These are phyloP conservation scores for Phylloscopus trochiloides DNA, from an alignment of 2,113 vertebrate genomes.

Conservation along the genomic window DNA sequence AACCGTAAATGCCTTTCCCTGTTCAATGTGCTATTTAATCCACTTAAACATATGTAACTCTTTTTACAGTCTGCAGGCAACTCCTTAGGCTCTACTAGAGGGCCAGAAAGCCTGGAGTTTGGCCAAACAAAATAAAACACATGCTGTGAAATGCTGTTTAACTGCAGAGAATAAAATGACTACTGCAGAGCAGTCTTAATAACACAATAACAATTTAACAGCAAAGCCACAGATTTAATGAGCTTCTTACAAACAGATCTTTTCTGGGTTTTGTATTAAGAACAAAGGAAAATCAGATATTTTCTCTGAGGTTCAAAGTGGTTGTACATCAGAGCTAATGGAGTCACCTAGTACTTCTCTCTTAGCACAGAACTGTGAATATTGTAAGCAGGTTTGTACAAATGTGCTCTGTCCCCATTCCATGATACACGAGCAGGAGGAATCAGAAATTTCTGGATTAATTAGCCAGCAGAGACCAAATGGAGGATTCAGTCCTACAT, in stretches of 20 bases:
- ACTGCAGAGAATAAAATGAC: background rate
- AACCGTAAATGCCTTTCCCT: background rate
- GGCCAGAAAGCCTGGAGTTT: background rate
- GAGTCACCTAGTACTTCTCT: background rate
- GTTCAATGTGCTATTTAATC: background rate
- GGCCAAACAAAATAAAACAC: constrained; percentile 5
- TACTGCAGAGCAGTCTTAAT: background rate
- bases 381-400: background rate
- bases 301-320: background rate
- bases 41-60: background rate
- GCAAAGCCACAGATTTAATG: background rate
- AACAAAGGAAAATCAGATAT: background rate
- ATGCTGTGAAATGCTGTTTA: background rate
- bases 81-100: background rate
- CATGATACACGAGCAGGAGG: background rate
- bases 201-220: background rate
- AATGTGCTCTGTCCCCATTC: background rate
- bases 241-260: background rate
- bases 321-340: background rate
- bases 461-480: background rate
- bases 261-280: background rate
- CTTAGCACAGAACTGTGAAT: background rate
- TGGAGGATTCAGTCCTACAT: background rate
- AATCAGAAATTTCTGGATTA: background rate
- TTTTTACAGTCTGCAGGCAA: background rate